Evolutionary conservation across 2,113 vertebrate species (phyloP).

Genomic region (Larimichthys polyactis): DNA sequence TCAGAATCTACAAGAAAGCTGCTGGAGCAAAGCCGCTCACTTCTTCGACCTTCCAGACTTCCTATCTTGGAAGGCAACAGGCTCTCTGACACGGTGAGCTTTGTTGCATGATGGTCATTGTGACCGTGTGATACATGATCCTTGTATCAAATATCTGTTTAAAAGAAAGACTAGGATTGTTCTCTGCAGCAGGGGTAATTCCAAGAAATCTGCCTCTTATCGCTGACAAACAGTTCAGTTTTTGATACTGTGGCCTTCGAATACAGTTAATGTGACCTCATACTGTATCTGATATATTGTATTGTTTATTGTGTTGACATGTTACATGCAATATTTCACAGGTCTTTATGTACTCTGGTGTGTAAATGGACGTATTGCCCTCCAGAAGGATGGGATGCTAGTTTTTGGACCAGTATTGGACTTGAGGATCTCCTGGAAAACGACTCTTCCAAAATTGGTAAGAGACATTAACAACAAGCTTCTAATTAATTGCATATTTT

Average conservation of each 20-base stretch:
- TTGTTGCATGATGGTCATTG: background rate
- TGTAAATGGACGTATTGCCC: constrained; percentile 96
- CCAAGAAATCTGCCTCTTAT: background rate
- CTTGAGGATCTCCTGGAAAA: constrained; percentile 90
- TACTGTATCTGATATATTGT: background rate
- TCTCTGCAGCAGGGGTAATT: background rate
- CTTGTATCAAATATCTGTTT: constrained; percentile 23
- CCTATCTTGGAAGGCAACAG: constrained; percentile 95
- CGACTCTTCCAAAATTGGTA: constrained; percentile 94
- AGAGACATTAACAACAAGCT: background rate
- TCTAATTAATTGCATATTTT: too few species aligned
- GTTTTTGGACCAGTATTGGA: constrained; percentile 91
- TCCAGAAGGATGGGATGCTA: constrained; percentile 92
- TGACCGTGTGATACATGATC: background rate
- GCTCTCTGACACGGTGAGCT: constrained; percentile 89
- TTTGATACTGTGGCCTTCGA: constrained; percentile 6
- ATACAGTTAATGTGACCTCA: background rate
- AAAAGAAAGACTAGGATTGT: constrained; percentile 2
- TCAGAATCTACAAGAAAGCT: constrained; percentile 81
- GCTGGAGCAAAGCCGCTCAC: constrained; percentile 85
- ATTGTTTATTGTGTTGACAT: background rate
- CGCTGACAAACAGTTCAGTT: too few species aligned
- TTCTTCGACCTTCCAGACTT: constrained; percentile 98
- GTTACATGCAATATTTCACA: constrained; percentile 61
- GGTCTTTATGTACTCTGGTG: constrained; percentile 94